Evolutionary conservation across 2,888 invertebrate species (phyloP), one percentile per base, ranked within the genome.

Genomic region (Odontocerum albicorne): DNA sequence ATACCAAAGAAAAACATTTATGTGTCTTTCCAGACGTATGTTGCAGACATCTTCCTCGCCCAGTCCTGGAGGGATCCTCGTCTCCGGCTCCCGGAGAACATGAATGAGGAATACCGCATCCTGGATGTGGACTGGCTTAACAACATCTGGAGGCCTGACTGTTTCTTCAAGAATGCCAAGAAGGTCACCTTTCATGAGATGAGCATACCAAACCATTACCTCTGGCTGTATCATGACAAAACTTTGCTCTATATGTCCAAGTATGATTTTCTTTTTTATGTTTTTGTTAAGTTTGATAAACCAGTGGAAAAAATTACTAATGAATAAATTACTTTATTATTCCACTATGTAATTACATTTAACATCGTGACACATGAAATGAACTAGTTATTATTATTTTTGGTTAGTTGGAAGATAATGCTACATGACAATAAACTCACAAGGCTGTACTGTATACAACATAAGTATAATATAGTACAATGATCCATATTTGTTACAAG

Each of bases 101-200:
- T 93, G 92, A 91, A 91, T 67, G 92, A 92, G 66, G 92, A 92
- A 66, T 93, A 93, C 72, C 80, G 92, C 62, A 92, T 92, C 66
- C 77, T 93, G 47, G 92, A 93, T 67, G 92, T 92, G 19, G 91
- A 90, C 64, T 93, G 92, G 92, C 75, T 93, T 65, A 90, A 91
- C 73, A 85, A 85, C 70, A 93, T 94, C 68, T 94, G 94, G 94
- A 79, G 93, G 54, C 94, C 94, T 0, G 94, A 94, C 73, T 92
- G 92, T 70, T 94, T 94, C 75, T 93, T 94, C 72, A 93, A 93
- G 74, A 94, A 93, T 70, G 93, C 93, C 13, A 94, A 94, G 73
- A 91, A 92, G 68, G 93, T 83, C n/a, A 92, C 92, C 12, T 93
- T 94, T 67, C 94, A 94, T 65, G 92, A 93, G 74, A 93, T 94